These are phyloP conservation scores for Poeciliopsis infans DNA, from an alignment of 2,797 vertebrate genomes.

Conservation along the genomic window DNA sequence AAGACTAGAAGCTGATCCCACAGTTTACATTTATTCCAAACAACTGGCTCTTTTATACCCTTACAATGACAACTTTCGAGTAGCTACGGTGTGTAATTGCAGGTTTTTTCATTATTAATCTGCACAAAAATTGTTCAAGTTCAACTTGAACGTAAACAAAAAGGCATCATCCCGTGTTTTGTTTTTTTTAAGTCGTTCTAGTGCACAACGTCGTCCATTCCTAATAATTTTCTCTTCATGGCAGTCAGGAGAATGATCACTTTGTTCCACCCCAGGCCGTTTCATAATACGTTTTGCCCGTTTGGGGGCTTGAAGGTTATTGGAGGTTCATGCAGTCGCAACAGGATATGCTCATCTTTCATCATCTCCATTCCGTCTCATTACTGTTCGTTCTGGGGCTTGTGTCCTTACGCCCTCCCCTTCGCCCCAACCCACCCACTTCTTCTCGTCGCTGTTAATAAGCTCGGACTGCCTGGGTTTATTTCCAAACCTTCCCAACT, in stretches of 20 bases:
- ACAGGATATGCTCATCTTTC: constrained; percentile 45
- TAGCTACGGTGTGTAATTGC: not conserved
- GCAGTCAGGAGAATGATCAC: constrained; percentile 15
- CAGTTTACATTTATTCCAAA: not conserved
- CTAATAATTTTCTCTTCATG: not conserved
- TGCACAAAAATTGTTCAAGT: not conserved
- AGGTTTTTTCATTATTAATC: not conserved
- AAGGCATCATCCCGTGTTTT: not conserved
- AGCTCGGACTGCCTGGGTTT: constrained; percentile 40
- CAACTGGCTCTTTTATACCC: not conserved
- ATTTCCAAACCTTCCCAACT: constrained; percentile 45
- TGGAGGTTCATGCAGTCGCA: constrained; percentile 45
- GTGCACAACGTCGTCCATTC: not conserved
- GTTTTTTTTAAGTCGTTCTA: not conserved
- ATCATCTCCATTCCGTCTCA: constrained; percentile 53
- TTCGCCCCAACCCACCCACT: constrained; percentile 23
- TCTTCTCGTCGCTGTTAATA: constrained; percentile 42
- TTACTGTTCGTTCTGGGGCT: constrained; percentile 48
- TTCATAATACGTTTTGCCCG: constrained; percentile 11
- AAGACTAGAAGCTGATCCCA: not conserved
- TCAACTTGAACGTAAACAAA: not conserved
- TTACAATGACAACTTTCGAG: not conserved
- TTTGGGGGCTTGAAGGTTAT: constrained; percentile 33
- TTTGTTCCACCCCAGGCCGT: constrained; percentile 21
- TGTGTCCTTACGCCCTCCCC: constrained; percentile 29